A percentile compares a stretch with the other conserved stretches of the same genome.
phyloP scores from a whole-genome alignment of 2,113 vertebrate genomes.

The Coracopsis vasa region DNA sequence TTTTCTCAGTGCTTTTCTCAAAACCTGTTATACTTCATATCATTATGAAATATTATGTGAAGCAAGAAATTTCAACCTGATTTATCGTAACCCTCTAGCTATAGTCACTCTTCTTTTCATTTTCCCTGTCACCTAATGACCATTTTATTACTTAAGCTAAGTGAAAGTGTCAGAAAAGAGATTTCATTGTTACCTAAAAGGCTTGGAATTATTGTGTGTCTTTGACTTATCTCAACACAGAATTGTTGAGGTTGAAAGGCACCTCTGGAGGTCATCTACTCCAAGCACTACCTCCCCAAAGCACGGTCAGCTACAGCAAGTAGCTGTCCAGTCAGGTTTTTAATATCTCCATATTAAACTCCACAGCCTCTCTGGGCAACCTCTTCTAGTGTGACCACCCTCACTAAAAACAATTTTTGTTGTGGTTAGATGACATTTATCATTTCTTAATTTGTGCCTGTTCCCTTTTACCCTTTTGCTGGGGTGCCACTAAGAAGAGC shows the following conservation, averaged over 20 bases:
- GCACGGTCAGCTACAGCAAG: not conserved
- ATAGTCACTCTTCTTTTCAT: not conserved
- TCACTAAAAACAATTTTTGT: not conserved
- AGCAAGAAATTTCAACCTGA: not conserved
- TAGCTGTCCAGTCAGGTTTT: not conserved
- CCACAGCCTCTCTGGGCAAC: not conserved
- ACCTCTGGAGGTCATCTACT: not conserved
- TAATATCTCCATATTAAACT: not conserved
- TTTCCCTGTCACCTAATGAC: not conserved
- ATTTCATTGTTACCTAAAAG: not conserved
- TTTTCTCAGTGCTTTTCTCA: not conserved
- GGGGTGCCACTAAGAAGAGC: not conserved
- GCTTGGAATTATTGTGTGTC: not conserved
- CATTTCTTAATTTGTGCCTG: accelerated
- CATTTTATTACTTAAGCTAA: not conserved
- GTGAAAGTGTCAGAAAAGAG: not conserved
- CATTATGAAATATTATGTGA: not conserved
- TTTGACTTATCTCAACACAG: not conserved
- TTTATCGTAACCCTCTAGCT: not conserved
- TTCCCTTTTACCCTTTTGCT: not conserved
- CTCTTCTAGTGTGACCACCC: not conserved
- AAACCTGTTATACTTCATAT: not conserved
- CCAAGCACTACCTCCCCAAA: not conserved
- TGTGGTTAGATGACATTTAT: not conserved
- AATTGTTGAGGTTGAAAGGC: not conserved